Evolutionary conservation across 23 tunicate genomes (phyloP), one percentile per base, ranked within the genome.

Genomic region (Trididemnum nubilum): DNA sequence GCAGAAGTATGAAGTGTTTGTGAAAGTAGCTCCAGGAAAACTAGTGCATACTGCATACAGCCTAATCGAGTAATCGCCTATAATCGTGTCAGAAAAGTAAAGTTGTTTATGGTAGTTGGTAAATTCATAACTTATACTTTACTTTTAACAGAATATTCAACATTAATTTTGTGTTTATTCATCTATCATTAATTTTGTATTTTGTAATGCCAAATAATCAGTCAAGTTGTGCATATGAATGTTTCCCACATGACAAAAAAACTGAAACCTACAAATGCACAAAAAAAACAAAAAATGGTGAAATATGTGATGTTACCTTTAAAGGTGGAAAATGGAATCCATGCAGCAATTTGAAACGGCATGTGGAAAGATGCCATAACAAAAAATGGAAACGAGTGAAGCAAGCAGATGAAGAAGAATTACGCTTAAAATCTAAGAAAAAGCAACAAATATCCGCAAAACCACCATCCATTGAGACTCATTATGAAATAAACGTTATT

Each of bases 401-500:
- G 74, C 37, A 67, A 33, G 38, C 74, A 67, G 74, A 67, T 67
- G 74, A 67, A 67, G n/a, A 67, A 67, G 74, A 67, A 12, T 67
- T 61, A 12, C 15, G 4, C 26, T 61, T 33, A 32, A 67, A 33
- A 38, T n/a, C 37, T 3, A 67, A 67, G 38, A 32, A 67, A 33
- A 31, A 5, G 74, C 7, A 67, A 23, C 27, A 4, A 3, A 38
- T 3, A 67, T 31, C 21, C 12, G 29, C 26, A 23, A 67, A 67
- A 37, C 74, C 31, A 24, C 37, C 74, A 24, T 30, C 74, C 12
- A 61, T 61, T 26, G 38, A 21, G 74, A 30, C 74, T 7, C 74
- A 67, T 67, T 67, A 30, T 38, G 26, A 7, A 24, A 37, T 38
- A 7, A 9, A 30, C 22, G 31, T 38, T 30, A 38, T 67, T 12